These are phyloP conservation scores for Nothobranchius furzeri DNA, from an alignment of 2,113 vertebrate genomes.

Conservation along the genomic window DNA sequence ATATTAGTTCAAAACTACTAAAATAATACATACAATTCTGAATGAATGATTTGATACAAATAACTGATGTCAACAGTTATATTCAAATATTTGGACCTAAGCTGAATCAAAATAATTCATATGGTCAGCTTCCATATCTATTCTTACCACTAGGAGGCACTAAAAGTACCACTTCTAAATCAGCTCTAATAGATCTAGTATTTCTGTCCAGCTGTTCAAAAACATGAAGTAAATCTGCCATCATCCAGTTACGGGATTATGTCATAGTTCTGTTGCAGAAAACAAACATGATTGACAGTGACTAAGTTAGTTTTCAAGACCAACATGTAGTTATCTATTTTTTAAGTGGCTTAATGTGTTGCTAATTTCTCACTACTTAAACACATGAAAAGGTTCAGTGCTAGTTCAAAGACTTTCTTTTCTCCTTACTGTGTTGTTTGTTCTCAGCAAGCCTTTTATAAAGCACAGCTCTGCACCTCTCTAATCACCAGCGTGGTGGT, in stretches of 20 bases:
- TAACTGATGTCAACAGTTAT: too few relatives aligned
- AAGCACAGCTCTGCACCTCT: conserved; percentile 33
- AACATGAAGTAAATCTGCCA: not conserved
- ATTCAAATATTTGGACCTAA: not conserved
- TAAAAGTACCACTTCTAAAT: not conserved
- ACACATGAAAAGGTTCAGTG: conserved; percentile 13
- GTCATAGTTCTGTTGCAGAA: not conserved
- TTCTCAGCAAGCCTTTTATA: conserved; percentile 7
- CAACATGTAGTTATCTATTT: too few relatives aligned
- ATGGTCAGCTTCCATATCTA: not conserved
- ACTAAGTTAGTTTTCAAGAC: not conserved
- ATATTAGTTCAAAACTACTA: too few relatives aligned
- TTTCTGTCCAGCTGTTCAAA: conserved; percentile 4
- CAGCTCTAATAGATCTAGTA: not conserved
- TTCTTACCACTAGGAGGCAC: not conserved
- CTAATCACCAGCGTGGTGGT: conserved; percentile 43
- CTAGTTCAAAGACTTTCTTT: not conserved
- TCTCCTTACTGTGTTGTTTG: conserved; percentile 11
- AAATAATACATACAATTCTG: too few relatives aligned
- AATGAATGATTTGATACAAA: too few relatives aligned
- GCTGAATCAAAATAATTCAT: not conserved
- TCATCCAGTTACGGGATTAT: conserved; percentile 5
- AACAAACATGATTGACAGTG: conserved; percentile 9
- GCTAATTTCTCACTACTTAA: not conserved
- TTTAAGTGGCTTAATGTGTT: not conserved